Conservation (phyloP, 2,888 invertebrate species). For the Calameuta filiformis region DNA sequence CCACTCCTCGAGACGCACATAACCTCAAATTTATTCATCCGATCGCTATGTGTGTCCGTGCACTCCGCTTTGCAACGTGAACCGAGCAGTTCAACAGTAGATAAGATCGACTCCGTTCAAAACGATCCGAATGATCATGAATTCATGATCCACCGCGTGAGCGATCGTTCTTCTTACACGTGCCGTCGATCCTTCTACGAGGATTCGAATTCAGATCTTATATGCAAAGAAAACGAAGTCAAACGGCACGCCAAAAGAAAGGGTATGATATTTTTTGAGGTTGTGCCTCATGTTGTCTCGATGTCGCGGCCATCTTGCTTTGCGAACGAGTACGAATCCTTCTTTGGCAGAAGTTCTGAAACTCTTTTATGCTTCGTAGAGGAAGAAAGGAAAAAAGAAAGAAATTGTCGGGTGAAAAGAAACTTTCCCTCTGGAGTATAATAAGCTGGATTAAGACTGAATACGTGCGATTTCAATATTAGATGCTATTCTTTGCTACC, state of each 20-base stretch:
- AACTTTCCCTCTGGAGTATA: background rate
- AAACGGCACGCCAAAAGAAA: background rate
- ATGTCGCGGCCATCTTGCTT: background rate
- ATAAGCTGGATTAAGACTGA: background rate
- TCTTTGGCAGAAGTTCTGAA: background rate
- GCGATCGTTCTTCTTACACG: background rate
- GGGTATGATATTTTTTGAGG: background rate
- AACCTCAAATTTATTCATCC: constrained; percentile 1
- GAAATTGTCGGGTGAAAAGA: background rate
- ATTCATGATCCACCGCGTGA: constrained; percentile 2
- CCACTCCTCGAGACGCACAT: background rate
- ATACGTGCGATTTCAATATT: background rate
- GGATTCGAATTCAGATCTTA: background rate
- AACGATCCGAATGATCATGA: background rate
- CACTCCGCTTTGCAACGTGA: constrained; percentile 7
- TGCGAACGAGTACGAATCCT: background rate
- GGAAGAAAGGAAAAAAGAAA: background rate
- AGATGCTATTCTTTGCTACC: background rate
- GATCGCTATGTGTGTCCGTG: background rate
- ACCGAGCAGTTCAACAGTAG: background rate
- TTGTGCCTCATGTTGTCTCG: background rate
- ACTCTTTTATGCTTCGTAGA: background rate
- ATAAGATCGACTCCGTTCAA: background rate
- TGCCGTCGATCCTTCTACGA: background rate
- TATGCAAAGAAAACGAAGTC: background rate